Base-by-base conservation (phyloP, 2,797 vertebrate genomes). In the Toxotes lorentzi region DNA sequence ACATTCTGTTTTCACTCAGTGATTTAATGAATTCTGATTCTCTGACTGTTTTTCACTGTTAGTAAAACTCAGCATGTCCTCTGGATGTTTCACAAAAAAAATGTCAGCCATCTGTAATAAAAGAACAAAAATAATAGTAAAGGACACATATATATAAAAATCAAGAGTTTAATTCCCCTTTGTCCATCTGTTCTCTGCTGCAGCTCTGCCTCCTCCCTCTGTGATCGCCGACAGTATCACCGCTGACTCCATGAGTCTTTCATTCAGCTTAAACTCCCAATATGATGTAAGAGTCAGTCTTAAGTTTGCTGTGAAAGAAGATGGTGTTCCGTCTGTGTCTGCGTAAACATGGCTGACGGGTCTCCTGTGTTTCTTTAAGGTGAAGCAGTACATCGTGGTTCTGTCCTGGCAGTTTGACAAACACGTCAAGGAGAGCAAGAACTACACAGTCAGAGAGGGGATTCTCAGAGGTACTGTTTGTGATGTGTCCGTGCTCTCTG, bases 331-430 rank as follows among this genome's bases (percentile, higher is more conserved):
- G n/a, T 56, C 8, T 43, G 32, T 62, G 13, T 45, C 16, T 35
- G 43, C 17, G 12, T 0, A n/a, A n/a, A 14, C 35, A 2, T 4
- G 17, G 32, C 40, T 34, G 14, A 65, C 1, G 23, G 21, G 4
- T 2, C 16, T 32, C 32, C 1, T 54, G n/a, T 51, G 41, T 19
- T 24, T 87, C 43, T 62, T 77, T 30, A 86, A 99, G 97, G 96
- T 97, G 82, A 94, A 94, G 9, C 95, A 96, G 71, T 99, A 96
- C 0, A 66, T 96, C 3, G 96, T 98, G 78, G 93, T 97, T 54
- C 90, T 99, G 80, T 98, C 95, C 79, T 99, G 98, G 98, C 95
- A 96, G 21, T 99, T 99, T 14, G 97, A 99, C 78, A 87, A 92
- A 19, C 97, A 98, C 72, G 94, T 96, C 67, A 98, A 97, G 85